Percentiles rank a stretch among this genome's conserved stretches.
phyloP scores from a whole-genome alignment of 2,113 vertebrate genomes.

The Eleginops maclovinus region DNA sequence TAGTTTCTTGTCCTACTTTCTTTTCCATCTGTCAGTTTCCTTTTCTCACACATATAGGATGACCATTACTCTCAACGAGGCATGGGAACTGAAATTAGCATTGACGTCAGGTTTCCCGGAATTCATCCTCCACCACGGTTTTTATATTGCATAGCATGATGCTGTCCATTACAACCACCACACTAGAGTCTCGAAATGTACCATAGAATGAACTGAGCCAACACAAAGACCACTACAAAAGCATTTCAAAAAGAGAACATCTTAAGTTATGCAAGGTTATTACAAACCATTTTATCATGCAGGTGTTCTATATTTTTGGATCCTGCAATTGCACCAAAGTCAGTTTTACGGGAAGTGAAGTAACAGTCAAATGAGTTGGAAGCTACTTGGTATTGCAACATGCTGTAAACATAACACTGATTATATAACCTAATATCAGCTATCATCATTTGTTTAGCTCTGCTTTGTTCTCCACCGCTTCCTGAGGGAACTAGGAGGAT shows the following conservation, averaged over 20 bases:
- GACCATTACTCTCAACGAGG: not conserved
- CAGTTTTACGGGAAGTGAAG: not conserved
- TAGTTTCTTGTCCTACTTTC: slow-evolving; percentile 19
- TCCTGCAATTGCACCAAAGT: not conserved
- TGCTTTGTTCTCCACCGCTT: not conserved
- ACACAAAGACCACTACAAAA: too few species aligned
- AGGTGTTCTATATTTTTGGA: not conserved
- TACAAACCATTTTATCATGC: not conserved
- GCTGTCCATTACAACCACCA: not conserved
- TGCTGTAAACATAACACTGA: not conserved
- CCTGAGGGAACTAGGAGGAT: too few species aligned
- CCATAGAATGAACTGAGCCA: not conserved
- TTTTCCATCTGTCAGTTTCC: not conserved
- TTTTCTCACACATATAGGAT: slow-evolving; percentile 1
- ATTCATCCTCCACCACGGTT: not conserved
- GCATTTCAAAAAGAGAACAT: not conserved
- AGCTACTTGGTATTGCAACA: not conserved
- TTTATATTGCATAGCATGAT: too few species aligned
- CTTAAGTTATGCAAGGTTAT: not conserved
- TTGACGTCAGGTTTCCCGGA: not conserved
- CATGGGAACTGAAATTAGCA: slow-evolving; percentile 3
- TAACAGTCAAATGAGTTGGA: not conserved
- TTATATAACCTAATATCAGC: not conserved
- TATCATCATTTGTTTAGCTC: not conserved
- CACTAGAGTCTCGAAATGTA: not conserved